Evolutionary conservation across 2,888 invertebrate species (phyloP).

Genomic region (Ochropleura leucogaster): DNA sequence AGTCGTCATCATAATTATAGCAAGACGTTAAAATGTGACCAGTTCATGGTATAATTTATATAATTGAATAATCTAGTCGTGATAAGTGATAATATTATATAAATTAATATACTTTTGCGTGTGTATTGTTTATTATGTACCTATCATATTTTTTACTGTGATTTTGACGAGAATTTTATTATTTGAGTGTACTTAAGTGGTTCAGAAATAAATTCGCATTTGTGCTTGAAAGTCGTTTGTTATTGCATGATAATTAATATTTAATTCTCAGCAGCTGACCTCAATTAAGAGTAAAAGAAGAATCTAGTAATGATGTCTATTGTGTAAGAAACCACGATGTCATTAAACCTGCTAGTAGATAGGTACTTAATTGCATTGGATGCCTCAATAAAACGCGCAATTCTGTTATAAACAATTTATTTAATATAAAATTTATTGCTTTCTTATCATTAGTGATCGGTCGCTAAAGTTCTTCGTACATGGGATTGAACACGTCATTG

Average conservation of each 20-base stretch:
- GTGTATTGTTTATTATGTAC: constrained; percentile 56
- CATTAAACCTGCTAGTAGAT: constrained; percentile 15
- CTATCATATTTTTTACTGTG: constrained; percentile 61
- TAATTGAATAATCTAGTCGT: constrained; percentile 68
- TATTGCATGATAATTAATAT: constrained; percentile 29
- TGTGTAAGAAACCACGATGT: constrained; percentile 16
- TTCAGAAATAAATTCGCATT: constrained; percentile 59
- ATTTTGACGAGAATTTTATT: constrained; percentile 63
- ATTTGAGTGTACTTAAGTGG: constrained; percentile 62
- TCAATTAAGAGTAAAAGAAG: not conserved
- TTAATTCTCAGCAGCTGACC: constrained; percentile 27
- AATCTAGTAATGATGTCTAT: constrained; percentile 31
- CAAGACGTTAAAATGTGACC: constrained; percentile 42
- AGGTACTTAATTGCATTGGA: not conserved
- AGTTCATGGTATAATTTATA: constrained; percentile 36
- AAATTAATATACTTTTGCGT: constrained; percentile 50
- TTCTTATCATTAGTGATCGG: constrained; percentile 58
- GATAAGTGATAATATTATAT: constrained; percentile 68
- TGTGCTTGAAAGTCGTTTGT: constrained; percentile 58
- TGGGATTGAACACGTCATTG: constrained; percentile 68
- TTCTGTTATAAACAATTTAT: constrained; percentile 57
- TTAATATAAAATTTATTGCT: constrained; percentile 73
- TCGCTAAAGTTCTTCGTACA: constrained; percentile 42
- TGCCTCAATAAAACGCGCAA: constrained; percentile 34
- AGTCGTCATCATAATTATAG: constrained; percentile 23